Conservation (phyloP, 1,140 invertebrate genomes). For the Pogonus chalceus region DNA sequence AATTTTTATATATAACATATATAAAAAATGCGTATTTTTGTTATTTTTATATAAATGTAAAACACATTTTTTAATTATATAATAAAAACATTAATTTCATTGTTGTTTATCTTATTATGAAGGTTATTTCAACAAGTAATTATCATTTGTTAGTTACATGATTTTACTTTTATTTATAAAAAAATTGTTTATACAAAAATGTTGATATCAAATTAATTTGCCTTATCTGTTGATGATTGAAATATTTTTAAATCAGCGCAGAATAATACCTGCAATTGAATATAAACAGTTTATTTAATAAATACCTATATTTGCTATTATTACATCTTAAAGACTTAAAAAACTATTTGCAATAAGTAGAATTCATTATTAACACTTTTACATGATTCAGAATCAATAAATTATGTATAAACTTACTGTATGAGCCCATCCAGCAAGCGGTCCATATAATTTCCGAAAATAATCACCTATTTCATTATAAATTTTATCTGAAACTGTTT, state of each 20-base stretch:
- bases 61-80: too few relatives aligned
- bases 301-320: neutral
- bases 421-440: conserved; percentile 91
- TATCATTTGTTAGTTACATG: too few relatives aligned
- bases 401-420: conserved; percentile 48
- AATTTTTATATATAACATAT: too few relatives aligned
- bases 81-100: too few relatives aligned
- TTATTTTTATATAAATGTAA: too few relatives aligned
- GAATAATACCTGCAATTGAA: conserved; percentile 66
- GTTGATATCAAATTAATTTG: too few relatives aligned
- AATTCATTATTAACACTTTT: neutral
- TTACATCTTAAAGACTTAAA: neutral
- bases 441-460: conserved; percentile 75
- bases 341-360: conserved; percentile 9
- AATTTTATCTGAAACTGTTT: conserved; percentile 72
- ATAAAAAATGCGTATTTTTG: too few relatives aligned
- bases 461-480: conserved; percentile 76
- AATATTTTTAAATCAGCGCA: conserved; percentile 66
- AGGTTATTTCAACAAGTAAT: too few relatives aligned
- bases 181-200: too few relatives aligned
- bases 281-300: neutral
- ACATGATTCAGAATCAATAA: neutral
- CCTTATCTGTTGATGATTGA: conserved; percentile 26
- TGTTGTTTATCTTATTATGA: too few relatives aligned
- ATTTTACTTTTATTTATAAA: too few relatives aligned